A percentile compares a stretch with the other conserved stretches of the same genome.
Evolutionary conservation across 2,113 vertebrate genomes (phyloP).

Genomic region (Bubo bubo): DNA sequence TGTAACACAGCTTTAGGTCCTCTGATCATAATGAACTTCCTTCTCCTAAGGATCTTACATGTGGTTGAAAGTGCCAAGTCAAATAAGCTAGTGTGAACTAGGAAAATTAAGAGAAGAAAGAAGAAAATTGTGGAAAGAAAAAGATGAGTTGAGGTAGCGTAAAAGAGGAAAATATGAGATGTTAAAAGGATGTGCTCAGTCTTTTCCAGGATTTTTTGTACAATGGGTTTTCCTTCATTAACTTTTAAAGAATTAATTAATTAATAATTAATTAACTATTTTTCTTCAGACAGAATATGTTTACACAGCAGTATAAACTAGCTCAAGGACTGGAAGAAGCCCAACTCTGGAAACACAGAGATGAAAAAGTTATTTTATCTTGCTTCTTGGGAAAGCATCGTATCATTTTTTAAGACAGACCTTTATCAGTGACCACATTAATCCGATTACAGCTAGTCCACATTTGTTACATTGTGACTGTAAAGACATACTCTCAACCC

Average conservation of each 20-base stretch:
- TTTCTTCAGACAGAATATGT: not conserved
- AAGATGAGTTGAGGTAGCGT: not conserved
- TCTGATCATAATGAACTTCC: not conserved
- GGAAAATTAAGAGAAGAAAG: not conserved
- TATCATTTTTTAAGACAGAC: not conserved
- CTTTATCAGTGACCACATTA: not conserved
- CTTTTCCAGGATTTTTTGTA: not conserved
- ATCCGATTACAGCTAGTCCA: not conserved
- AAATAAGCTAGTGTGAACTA: not conserved
- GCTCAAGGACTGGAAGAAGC: not conserved
- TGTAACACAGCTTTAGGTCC: not conserved
- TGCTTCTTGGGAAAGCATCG: not conserved
- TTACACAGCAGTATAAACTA: not conserved
- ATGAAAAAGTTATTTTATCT: not conserved
- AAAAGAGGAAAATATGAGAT: not conserved
- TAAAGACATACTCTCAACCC: not conserved
- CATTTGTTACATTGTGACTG: not conserved
- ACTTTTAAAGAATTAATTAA: not conserved
- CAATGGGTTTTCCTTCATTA: not conserved
- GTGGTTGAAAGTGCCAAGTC: not conserved
- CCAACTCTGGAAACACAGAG: not conserved
- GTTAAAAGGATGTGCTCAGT: not conserved
- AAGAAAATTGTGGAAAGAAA: not conserved
- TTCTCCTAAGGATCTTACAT: not conserved
- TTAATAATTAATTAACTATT: not conserved